Percentiles rank a stretch among this genome's conserved stretches.
Evolutionary conservation across 2,888 invertebrate genomes (phyloP).

Genomic region (Glomeris marginata): DNA sequence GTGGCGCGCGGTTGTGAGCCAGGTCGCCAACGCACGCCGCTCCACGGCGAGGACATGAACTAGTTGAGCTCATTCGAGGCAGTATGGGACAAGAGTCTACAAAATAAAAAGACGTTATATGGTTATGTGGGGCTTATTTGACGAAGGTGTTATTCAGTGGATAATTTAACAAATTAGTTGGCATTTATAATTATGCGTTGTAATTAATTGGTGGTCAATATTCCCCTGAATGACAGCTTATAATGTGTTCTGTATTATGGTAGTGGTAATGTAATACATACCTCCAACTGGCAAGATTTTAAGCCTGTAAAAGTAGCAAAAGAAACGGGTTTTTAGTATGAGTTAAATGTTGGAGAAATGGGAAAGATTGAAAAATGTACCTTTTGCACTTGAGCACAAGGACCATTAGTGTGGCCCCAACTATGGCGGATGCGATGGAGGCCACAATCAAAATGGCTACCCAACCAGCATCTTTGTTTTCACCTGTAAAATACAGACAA

Average conservation of each 20-base stretch:
- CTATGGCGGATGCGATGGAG: conserved; percentile 11
- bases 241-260: too few species aligned
- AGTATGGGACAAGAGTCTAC: conserved; percentile 11
- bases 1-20: not conserved
- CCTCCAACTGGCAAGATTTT: conserved; percentile 10
- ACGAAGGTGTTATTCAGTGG: too few species aligned
- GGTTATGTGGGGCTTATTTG: too few species aligned
- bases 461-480: conserved; percentile 10
- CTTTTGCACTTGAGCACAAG: conserved; percentile 12
- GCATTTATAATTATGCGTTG: too few species aligned
- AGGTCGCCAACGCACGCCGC: not conserved
- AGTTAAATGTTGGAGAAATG: too few species aligned
- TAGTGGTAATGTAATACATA: too few species aligned
- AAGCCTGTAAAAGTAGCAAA: conserved; percentile 4
- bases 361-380: conserved; percentile 2
- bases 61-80: conserved; percentile 3
- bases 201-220: too few species aligned
- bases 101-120: not conserved
- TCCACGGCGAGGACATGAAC: not conserved
- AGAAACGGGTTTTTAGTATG: too few species aligned
- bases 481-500: not conserved
- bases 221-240: too few species aligned
- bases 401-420: conserved; percentile 11
- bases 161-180: too few species aligned
- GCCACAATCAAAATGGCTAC: conserved; percentile 10